Conservation (phyloP, 2,113 vertebrate species). For the Chionodraco myersi region DNA sequence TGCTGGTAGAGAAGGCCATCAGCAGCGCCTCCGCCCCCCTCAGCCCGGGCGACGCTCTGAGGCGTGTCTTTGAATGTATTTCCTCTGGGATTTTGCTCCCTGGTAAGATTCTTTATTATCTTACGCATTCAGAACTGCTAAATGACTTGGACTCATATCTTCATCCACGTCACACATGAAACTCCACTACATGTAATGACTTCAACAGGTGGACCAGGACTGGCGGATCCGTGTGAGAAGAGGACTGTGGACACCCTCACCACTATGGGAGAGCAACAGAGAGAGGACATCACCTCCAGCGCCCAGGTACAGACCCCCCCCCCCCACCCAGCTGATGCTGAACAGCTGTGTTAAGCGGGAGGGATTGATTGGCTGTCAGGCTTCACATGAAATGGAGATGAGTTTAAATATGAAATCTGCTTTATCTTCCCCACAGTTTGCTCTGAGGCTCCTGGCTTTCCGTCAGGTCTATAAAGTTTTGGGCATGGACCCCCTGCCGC, state of each 20-base stretch:
- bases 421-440: slow-evolving; percentile 85
- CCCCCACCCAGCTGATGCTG: neutral
- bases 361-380: too few species aligned
- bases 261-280: slow-evolving; percentile 93
- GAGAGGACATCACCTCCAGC: slow-evolving; percentile 97
- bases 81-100: slow-evolving; percentile 96
- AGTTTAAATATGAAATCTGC: too few species aligned
- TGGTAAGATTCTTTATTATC: slow-evolving; percentile 79
- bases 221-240: slow-evolving; percentile 97
- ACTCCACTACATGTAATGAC: neutral
- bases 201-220: slow-evolving; percentile 90
- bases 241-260: slow-evolving; percentile 92
- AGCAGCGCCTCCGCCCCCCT: slow-evolving; percentile 95
- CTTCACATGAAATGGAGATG: too few species aligned
- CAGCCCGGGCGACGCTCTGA: slow-evolving; percentile 95
- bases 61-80: slow-evolving; percentile 98
- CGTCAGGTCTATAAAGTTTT: slow-evolving; percentile 98
- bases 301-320: slow-evolving; percentile 88
- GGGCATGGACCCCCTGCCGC: slow-evolving; percentile 97
- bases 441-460: slow-evolving; percentile 96
- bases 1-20: slow-evolving; percentile 98
- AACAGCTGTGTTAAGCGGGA: neutral
- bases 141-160: too few species aligned
- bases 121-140: neutral
- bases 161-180: neutral